Evolutionary conservation across 1,140 invertebrate species (phyloP), one percentile per base, ranked within the genome.

Genomic region (Drosophila insularis): DNA sequence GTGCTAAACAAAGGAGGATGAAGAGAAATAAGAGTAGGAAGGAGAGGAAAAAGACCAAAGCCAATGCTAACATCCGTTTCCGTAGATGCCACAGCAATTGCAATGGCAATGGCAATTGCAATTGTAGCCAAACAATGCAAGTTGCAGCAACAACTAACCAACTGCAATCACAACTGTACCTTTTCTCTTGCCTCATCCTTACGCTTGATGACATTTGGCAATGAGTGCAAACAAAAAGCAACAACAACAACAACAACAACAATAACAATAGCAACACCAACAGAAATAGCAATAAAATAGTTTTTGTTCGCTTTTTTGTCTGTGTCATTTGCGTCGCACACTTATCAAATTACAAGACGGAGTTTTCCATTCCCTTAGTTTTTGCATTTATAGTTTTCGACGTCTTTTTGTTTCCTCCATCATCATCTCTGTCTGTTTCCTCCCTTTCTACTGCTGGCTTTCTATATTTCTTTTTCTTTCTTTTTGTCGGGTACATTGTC

Each of bases 331-430:
- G 27, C 73, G 59, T 63, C 75, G 63, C 65, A 66, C 72, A 75
- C 72, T 75, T 75, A 75, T 76, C 72, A 76, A 76, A 76, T 75
- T 69, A 75, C 59, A 69, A 54, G 62, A 53, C 56, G 53, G 40
- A 74, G 32, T 74, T 62, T 74, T 46, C 50, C 27, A 21, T n/a
- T 10, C 10, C n/a, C 21, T 43, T 54, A 11, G 23, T 39, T 70
- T 65, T 71, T 54, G 21, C 70, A 71, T 73, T 73, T 73, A 31
- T 56, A 58, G 39, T 55, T 54, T 43, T 10, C 56, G 71, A 56
- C 27, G n/a, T 62, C 55, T 75, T 75, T 68, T 65, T 58, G 43
- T 50, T 50, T 46, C 19, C 43, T 50, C 27, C 27, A 27, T 6
- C 27, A 27, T 46, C 35, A 37, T 17, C 14, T 46, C 60, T n/a